Evolutionary conservation across 2,113 vertebrate species (phyloP), one percentile per base, ranked within the genome.

Genomic region (Macrotis lagotis): DNA sequence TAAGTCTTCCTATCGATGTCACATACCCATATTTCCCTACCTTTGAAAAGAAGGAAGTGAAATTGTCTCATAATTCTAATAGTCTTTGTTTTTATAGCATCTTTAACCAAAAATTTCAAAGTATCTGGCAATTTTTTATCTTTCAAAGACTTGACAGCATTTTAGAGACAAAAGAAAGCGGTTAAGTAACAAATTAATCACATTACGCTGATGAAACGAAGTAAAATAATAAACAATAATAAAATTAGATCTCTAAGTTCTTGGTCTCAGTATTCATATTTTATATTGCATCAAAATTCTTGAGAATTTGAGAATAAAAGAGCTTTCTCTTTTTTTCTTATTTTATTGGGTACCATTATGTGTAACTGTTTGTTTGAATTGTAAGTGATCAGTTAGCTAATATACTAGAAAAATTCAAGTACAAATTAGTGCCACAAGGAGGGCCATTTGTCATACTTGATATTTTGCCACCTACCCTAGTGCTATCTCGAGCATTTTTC

Each of bases 391-490:
- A 83, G 19, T 44, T 83, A 83, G 66, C 19, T 44, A 83, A 24
- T 44, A 44, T 83, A 6, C n/a, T 44, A 83, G 59, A 66, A 83
- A 83, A 44, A 44, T 83, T 24, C 19, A 24, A 24, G 5, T 83
- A 24, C 37, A 24, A 83, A 44, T 83, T 19, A 83, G 7, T 83
- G 66, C n/a, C 59, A 90, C n/a, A 49, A 93, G 59, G 95, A 95
- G 51, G 26, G 89, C 92, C 90, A 96, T 44, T 83, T 83, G n/a
- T 83, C 66, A 83, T 44, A 83, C 25, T 90, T 95, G 92, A 89
- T 96, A 94, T 22, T 66, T 91, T 93, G 90, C 59, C 95, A 96
- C 93, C 7, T 94, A 91, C 92, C 94, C 94, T 94, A 59, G 66
- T 44, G 95, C 44, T 94, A 94, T 96, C 93, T 47, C 26, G 53